Conservation (phyloP, 2,113 vertebrate genomes). For the Nannobrachium achirus region DNA sequence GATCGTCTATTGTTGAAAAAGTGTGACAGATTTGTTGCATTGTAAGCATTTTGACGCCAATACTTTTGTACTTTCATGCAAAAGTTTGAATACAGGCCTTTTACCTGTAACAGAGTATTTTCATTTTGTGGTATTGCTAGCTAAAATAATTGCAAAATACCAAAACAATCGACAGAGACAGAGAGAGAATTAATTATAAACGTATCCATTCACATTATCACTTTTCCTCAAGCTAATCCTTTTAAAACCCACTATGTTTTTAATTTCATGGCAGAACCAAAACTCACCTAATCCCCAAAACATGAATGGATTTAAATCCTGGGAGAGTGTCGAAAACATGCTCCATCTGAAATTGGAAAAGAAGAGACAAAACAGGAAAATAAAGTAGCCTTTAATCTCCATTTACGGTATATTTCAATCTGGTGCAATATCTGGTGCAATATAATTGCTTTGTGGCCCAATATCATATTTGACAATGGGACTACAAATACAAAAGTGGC, state of each 20-base stretch:
- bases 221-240: background rate
- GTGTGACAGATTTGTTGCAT: no score
- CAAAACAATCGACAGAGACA: no score
- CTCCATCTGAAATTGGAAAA: constrained; percentile 81
- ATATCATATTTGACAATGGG: background rate
- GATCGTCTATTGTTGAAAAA: no score
- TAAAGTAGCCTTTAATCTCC: no score
- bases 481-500: background rate
- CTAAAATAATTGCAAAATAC: no score
- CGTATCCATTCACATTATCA: background rate
- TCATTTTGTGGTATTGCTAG: no score
- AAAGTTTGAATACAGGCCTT: background rate
- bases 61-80: no score
- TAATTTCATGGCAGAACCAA: background rate
- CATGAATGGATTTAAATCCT: constrained; percentile 86
- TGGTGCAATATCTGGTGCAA: no score
- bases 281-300: constrained; percentile 89
- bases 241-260: background rate
- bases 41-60: no score
- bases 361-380: constrained; percentile 13
- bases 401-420: no score
- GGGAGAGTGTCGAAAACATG: constrained; percentile 87
- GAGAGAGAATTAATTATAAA: background rate
- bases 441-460: no score
- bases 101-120: no score